Evolutionary conservation across 2,113 vertebrate species (phyloP).

Genomic region (Oriolus oriolus): DNA sequence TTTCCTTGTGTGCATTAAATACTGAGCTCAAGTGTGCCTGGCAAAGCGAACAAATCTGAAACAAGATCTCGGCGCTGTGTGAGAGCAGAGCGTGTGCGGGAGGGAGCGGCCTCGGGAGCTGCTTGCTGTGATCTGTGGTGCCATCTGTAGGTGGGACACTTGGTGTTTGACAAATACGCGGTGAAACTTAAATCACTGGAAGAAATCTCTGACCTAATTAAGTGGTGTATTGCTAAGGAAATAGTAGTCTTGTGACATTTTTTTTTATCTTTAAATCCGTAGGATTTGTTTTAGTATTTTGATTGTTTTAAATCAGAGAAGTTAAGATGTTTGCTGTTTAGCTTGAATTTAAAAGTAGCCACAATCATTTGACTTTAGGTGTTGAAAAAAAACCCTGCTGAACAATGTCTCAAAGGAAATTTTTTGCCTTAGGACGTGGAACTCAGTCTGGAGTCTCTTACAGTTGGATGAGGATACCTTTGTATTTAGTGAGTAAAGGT

Average conservation of each 20-base stretch:
- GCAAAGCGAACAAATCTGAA: neutral
- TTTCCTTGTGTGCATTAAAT: neutral
- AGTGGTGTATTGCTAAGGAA: neutral
- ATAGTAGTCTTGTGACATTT: neutral
- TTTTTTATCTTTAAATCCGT: neutral
- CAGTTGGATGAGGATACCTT: neutral
- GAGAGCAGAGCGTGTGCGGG: neutral
- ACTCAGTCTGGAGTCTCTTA: neutral
- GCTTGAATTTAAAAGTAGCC: neutral
- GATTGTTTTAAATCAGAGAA: neutral
- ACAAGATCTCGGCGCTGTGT: neutral
- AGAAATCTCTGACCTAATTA: neutral
- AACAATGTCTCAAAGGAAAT: neutral
- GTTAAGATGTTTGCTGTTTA: neutral
- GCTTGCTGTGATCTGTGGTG: constrained; percentile 25
- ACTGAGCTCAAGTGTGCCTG: neutral
- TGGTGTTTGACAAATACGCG: neutral
- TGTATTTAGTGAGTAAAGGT: neutral
- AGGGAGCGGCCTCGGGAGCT: neutral
- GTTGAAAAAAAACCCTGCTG: neutral
- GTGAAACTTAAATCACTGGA: neutral
- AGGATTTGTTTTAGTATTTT: neutral
- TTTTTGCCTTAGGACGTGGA: neutral
- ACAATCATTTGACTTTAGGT: neutral
- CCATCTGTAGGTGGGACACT: constrained; percentile 40